Evolutionary conservation across 1,140 invertebrate genomes (phyloP).

Genomic region (Bombus cullumanus): DNA sequence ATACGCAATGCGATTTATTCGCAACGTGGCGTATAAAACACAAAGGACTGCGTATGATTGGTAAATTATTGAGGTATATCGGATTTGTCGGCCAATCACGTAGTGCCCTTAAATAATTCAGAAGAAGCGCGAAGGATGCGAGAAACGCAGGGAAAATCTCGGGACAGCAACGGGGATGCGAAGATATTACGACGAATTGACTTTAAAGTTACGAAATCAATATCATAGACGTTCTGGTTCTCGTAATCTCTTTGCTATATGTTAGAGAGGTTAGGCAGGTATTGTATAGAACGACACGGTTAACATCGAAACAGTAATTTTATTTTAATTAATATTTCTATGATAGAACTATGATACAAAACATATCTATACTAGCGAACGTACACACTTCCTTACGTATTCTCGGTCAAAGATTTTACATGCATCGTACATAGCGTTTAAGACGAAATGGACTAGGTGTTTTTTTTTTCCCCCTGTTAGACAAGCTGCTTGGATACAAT

Average conservation of each 20-base stretch:
- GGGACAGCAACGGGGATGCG: background rate
- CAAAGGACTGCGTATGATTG: constrained; percentile 82
- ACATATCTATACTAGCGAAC: constrained; percentile 63
- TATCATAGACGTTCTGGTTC: constrained; percentile 1
- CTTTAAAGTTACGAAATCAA: constrained; percentile 48
- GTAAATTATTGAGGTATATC: constrained; percentile 81
- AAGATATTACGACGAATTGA: constrained; percentile 44
- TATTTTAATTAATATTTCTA: constrained; percentile 68
- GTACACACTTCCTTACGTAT: constrained; percentile 58
- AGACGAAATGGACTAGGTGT: constrained; percentile 21
- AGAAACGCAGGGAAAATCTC: constrained; percentile 34
- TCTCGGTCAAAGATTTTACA: constrained; percentile 43
- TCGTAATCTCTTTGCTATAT: background rate
- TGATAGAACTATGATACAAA: constrained; percentile 74
- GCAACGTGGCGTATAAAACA: constrained; percentile 76
- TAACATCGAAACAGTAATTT: constrained; percentile 76
- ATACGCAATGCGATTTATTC: constrained; percentile 83
- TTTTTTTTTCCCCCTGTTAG: background rate
- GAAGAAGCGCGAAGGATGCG: constrained; percentile 65
- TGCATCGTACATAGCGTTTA: constrained; percentile 42
- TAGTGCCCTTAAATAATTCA: constrained; percentile 81
- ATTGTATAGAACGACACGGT: background rate
- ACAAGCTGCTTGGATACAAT: constrained; percentile 31
- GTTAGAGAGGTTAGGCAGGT: no score
- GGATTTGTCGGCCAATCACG: constrained; percentile 82